Evolutionary conservation across 2,888 invertebrate species (phyloP).

Genomic region (Teinopalpus imperialis): DNA sequence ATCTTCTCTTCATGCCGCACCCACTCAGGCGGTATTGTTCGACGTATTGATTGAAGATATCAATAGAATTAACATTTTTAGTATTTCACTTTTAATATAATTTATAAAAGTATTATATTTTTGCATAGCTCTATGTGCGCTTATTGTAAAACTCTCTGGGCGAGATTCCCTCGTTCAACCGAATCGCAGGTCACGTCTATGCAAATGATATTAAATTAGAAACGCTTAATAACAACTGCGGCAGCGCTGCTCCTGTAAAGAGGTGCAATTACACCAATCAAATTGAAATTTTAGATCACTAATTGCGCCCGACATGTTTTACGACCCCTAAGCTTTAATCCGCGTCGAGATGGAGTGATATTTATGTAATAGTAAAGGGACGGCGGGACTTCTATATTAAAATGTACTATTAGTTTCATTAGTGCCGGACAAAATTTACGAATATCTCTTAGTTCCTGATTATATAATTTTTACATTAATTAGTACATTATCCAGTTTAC

Average conservation of each 20-base stretch:
- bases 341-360: slow-evolving; percentile 39
- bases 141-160: slow-evolving; percentile 26
- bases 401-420: slow-evolving; percentile 9
- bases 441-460: too few species aligned
- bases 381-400: slow-evolving; percentile 15
- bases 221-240: slow-evolving; percentile 81
- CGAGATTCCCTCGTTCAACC: slow-evolving; percentile 28
- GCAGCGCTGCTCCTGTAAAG: slow-evolving; percentile 63
- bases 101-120: too few species aligned
- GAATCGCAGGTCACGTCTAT: slow-evolving; percentile 71
- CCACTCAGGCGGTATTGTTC: too few species aligned
- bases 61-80: too few species aligned
- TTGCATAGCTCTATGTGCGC: background rate
- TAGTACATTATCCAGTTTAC: too few species aligned
- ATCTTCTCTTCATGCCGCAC: too few species aligned
- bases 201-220: slow-evolving; percentile 81
- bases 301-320: slow-evolving; percentile 74
- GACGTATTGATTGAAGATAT: too few species aligned
- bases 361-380: slow-evolving; percentile 38
- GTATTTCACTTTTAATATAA: too few species aligned
- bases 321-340: slow-evolving; percentile 51
- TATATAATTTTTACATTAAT: too few species aligned
- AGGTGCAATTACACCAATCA: slow-evolving; percentile 81
- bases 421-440: too few species aligned
- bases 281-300: slow-evolving; percentile 76